Conservation (phyloP, 2,113 vertebrate species). For the Trichechus manatus region DNA sequence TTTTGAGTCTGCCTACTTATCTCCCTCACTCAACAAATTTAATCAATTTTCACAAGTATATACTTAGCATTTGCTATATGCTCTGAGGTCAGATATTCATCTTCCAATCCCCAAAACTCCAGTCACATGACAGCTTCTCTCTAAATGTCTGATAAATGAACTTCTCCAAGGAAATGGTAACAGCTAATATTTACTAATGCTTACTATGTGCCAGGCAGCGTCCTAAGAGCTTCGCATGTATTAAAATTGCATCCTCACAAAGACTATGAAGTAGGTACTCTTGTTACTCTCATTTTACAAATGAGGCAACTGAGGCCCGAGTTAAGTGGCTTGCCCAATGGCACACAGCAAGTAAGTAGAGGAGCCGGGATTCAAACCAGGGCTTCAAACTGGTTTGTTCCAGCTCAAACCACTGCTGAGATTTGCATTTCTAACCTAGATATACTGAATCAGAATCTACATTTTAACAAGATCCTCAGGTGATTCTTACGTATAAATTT, state of each 20-base stretch:
- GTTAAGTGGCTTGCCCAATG: background rate
- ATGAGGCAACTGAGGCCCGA: conserved; percentile 2
- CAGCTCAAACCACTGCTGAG: too few relatives aligned
- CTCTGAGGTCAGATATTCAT: conserved; percentile 9
- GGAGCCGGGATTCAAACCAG: background rate
- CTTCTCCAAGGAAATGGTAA: background rate
- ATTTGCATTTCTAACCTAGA: too few relatives aligned
- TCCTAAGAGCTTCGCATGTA: background rate
- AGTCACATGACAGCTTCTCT: background rate
- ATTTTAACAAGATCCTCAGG: too few relatives aligned
- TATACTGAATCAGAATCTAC: too few relatives aligned
- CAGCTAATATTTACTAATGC: background rate
- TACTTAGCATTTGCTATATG: conserved; percentile 1
- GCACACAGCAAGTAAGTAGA: background rate
- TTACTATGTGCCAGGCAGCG: background rate
- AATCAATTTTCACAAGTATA: conserved; percentile 38
- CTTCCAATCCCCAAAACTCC: background rate
- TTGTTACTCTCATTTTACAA: background rate
- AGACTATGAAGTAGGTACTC: background rate
- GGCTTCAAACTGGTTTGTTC: too few relatives aligned
- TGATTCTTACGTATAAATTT: too few relatives aligned
- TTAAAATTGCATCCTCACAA: background rate
- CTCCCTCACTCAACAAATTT: background rate
- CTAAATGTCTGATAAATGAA: conserved; percentile 22
- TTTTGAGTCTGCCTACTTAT: background rate